Base-by-base conservation (phyloP, 1,140 invertebrate species). In the Pseudachorutes palmiensis region DNA sequence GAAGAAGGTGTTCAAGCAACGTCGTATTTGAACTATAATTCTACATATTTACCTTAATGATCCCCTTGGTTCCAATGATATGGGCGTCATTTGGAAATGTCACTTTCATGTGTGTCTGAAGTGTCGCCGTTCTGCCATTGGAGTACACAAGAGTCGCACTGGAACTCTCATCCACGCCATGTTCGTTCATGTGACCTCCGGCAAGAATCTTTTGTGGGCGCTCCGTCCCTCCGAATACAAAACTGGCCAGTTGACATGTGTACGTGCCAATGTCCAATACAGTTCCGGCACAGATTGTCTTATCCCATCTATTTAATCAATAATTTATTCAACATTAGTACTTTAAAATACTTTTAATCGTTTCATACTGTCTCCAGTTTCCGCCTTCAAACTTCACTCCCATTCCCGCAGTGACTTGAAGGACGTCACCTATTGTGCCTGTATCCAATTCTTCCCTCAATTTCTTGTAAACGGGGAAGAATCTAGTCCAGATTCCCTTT, bases 221-320 rank as follows among this genome's bases (percentile, higher is more conserved):
- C 67, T 84, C 80, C 14, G 85, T 82, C n/a, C n/a, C n/a, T 66
- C 83, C 80, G 74, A 87, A 91, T n/a, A 88, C 80, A 67, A 85
- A 83, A 70, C 84, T 84, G 0, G 84, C 83, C 19, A 89, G 84
- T 75, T 94, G 90, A 19, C 94, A 77, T 2, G 80, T 77, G 75
- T 96, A 96, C 22, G 93, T 81, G 0, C 92, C 92, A 55, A 94
- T 79, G 76, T 94, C 91, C 26, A 94, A 77, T 32, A 91, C 78
- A 0, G 87, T 85, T 5, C 92, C 89, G 5, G 91, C 92, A 87
- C 55, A 82, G 80, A 19, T 65, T 64, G n/a, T n/a, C n/a, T n/a
- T n/a, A n/a, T n/a, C n/a, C n/a, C n/a, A n/a, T n/a, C n/a, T n/a
- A n/a, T n/a, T n/a, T n/a, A n/a, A n/a, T n/a, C n/a, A n/a, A n/a